Evolutionary conservation across 2,888 invertebrate genomes (phyloP).

Genomic region (Silvanus unidentatus): DNA sequence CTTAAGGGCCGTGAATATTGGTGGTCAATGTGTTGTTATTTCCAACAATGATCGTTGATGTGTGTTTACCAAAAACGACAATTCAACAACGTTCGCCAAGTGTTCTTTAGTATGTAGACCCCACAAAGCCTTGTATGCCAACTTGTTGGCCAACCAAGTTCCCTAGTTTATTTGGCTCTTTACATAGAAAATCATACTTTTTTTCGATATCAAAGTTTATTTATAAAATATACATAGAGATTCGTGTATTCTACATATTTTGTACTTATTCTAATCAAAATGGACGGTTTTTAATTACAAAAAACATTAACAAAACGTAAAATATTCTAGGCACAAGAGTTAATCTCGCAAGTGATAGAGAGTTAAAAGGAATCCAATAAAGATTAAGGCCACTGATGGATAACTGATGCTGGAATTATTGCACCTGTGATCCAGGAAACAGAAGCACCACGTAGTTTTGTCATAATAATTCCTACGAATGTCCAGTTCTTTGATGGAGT

Average conservation of each 20-base stretch:
- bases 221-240: background rate
- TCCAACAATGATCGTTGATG: no score
- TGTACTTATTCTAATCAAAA: conserved; percentile 2
- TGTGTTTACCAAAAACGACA: no score
- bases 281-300: conserved; percentile 11
- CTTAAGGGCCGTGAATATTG: no score
- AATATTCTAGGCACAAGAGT: conserved; percentile 7
- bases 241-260: background rate
- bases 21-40: no score
- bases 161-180: no score
- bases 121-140: no score
- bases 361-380: conserved; percentile 1
- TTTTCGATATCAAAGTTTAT: background rate
- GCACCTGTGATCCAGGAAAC: conserved; percentile 85
- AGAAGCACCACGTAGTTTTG: conserved; percentile 81
- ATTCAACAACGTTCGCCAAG: no score
- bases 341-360: background rate
- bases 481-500: conserved; percentile 78
- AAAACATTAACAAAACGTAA: background rate
- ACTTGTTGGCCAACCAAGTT: no score
- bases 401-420: conserved; percentile 47
- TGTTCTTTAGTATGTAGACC: no score
- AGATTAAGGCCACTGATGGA: conserved; percentile 21
- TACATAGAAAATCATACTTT: no score
- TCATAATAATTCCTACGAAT: conserved; percentile 78